Percentiles rank a stretch among this genome's conserved stretches.
Conservation (phyloP, 2,888 invertebrate genomes). For the Dryococelus australis region DNA sequence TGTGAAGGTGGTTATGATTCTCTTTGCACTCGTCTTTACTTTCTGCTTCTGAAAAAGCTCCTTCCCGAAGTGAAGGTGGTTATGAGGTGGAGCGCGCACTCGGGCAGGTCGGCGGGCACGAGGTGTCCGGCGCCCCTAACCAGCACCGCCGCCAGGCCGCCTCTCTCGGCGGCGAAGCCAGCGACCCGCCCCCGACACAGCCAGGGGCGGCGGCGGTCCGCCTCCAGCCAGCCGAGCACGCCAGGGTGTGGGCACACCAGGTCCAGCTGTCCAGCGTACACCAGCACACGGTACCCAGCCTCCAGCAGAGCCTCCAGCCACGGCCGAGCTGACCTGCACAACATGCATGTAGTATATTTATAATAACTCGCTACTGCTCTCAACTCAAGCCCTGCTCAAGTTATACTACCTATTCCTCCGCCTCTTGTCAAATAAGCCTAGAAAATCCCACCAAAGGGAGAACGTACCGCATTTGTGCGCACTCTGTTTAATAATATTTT, state of each 20-base stretch:
- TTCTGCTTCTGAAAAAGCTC: too few species aligned
- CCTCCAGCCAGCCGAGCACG: conserved; percentile 78
- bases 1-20: conserved; percentile 76
- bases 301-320: conserved; percentile 74
- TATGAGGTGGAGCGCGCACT: conserved; percentile 78
- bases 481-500: too few species aligned
- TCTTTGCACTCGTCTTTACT: too few species aligned
- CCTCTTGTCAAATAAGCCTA: too few species aligned
- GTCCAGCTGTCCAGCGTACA: conserved; percentile 92
- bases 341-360: too few species aligned
- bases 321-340: conserved; percentile 70
- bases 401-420: too few species aligned
- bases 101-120: conserved; percentile 81
- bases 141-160: conserved; percentile 75
- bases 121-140: conserved; percentile 84
- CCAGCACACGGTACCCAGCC: conserved; percentile 71
- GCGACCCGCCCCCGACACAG: conserved; percentile 72
- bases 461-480: too few species aligned
- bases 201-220: conserved; percentile 77
- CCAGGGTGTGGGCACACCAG: conserved; percentile 89
- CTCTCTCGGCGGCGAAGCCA: conserved; percentile 76
- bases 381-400: too few species aligned
- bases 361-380: too few species aligned
- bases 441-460: too few species aligned
- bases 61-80: conserved; percentile 65